Evolutionary conservation across 2,113 vertebrate species (phyloP).

Genomic region (Prunella himalayana): DNA sequence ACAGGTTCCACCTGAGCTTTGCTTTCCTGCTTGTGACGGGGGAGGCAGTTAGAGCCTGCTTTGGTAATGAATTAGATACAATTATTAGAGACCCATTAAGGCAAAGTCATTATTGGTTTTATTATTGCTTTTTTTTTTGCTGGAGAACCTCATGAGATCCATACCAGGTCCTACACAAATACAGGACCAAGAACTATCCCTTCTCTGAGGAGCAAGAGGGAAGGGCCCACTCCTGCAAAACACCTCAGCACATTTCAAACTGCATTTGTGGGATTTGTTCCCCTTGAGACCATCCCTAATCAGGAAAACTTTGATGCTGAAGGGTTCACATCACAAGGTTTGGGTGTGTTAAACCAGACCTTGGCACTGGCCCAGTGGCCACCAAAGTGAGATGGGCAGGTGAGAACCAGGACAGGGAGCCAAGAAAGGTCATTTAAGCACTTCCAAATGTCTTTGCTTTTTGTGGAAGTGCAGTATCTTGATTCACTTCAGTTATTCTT

Average conservation of each 20-base stretch:
- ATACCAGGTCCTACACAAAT: background rate
- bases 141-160: background rate
- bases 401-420: background rate
- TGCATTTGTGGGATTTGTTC: background rate
- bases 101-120: background rate
- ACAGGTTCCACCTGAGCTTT: background rate
- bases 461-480: background rate
- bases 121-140: background rate
- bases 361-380: background rate
- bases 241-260: background rate
- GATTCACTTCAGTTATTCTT: background rate
- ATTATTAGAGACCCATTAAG: background rate
- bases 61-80: background rate
- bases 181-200: background rate
- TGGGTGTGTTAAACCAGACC: background rate
- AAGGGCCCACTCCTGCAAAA: background rate
- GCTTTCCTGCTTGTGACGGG: background rate
- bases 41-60: background rate
- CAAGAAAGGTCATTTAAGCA: background rate
- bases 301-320: background rate
- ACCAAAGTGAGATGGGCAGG: background rate
- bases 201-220: background rate
- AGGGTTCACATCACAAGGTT: background rate
- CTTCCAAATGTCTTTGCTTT: background rate
- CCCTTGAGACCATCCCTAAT: background rate